Percentiles rank a stretch among this genome's conserved stretches.
Evolutionary conservation across 2,797 vertebrate species (phyloP).

Genomic region (Lutjanus argentimaculatus): DNA sequence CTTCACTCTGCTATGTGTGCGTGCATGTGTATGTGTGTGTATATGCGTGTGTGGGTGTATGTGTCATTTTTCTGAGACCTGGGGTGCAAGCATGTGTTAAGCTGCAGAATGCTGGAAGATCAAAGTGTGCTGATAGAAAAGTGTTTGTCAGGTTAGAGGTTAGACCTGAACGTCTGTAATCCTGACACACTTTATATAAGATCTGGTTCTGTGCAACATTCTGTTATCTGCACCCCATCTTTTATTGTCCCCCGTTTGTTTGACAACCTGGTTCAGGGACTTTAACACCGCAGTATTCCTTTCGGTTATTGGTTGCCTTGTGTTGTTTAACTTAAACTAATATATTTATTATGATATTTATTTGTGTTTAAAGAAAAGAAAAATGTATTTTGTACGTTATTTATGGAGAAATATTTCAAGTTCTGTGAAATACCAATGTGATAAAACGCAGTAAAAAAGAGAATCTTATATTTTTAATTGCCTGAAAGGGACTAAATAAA

Average conservation of each 20-base stretch:
- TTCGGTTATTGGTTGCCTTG: constrained; percentile 82
- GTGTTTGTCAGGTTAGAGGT: constrained; percentile 26
- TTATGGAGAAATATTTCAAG: constrained; percentile 84
- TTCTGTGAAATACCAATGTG: constrained; percentile 82
- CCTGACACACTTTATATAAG: constrained; percentile 40
- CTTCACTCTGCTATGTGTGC: constrained; percentile 72
- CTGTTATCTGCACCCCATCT: constrained; percentile 62
- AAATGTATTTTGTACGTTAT: constrained; percentile 90
- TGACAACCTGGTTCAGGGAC: constrained; percentile 85
- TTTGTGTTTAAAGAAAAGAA: constrained; percentile 83
- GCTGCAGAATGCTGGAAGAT: constrained; percentile 67
- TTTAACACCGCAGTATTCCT: constrained; percentile 87
- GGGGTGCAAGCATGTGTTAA: constrained; percentile 61
- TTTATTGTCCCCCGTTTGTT: constrained; percentile 59
- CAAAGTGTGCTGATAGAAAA: constrained; percentile 53
- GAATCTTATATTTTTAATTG: constrained; percentile 86
- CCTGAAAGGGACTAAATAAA: constrained; percentile 83
- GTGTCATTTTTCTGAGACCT: constrained; percentile 57
- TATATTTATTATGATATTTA: constrained; percentile 92
- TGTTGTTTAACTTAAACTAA: constrained; percentile 86
- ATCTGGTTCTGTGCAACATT: constrained; percentile 53
- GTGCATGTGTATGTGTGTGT: constrained; percentile 28
- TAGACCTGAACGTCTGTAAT: constrained; percentile 30
- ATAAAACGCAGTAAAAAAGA: constrained; percentile 74
- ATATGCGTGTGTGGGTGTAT: constrained; percentile 33